Conservation (phyloP, 1,140 invertebrate genomes). For the Vollenhovia emeryi region DNA sequence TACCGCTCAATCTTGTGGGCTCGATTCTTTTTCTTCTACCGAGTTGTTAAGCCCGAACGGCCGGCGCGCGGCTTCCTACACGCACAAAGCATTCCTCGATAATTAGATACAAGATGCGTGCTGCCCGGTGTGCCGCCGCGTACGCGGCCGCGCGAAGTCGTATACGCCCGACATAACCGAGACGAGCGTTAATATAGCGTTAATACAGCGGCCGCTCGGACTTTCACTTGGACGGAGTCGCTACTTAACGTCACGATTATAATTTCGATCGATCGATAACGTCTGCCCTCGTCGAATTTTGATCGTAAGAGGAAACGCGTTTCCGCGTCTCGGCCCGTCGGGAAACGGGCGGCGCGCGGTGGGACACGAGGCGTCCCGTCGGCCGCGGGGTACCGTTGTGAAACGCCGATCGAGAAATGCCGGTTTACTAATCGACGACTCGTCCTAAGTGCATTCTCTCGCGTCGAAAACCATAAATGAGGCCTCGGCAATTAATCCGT, state of each 20-base stretch:
- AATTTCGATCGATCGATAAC: constrained; percentile 48
- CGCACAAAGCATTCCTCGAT: constrained; percentile 80
- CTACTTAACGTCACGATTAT: constrained; percentile 47
- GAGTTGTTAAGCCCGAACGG: constrained; percentile 75
- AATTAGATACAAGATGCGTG: constrained; percentile 75
- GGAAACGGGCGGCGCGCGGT: not conserved
- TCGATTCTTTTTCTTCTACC: constrained; percentile 68
- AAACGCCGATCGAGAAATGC: constrained; percentile 20
- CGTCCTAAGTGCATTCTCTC: constrained; percentile 43
- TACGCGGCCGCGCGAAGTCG: constrained; percentile 24
- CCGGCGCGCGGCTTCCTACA: constrained; percentile 75
- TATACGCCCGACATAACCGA: constrained; percentile 23
- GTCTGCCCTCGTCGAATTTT: not conserved
- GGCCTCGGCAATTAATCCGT: constrained; percentile 18
- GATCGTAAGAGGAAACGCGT: not conserved
- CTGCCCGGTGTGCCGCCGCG: constrained; percentile 20
- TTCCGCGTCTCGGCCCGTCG: not conserved
- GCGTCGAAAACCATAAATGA: constrained; percentile 31
- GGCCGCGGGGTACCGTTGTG: constrained; percentile 25
- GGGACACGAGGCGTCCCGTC: no score
- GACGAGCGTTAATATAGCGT: not conserved
- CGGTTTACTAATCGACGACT: constrained; percentile 33
- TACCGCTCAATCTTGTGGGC: constrained; percentile 40
- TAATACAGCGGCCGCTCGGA: not conserved
- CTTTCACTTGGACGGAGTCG: constrained; percentile 55